Evolutionary conservation across 2,797 vertebrate species (phyloP), one percentile per base, ranked within the genome.

Genomic region (Onychomys torridus): DNA sequence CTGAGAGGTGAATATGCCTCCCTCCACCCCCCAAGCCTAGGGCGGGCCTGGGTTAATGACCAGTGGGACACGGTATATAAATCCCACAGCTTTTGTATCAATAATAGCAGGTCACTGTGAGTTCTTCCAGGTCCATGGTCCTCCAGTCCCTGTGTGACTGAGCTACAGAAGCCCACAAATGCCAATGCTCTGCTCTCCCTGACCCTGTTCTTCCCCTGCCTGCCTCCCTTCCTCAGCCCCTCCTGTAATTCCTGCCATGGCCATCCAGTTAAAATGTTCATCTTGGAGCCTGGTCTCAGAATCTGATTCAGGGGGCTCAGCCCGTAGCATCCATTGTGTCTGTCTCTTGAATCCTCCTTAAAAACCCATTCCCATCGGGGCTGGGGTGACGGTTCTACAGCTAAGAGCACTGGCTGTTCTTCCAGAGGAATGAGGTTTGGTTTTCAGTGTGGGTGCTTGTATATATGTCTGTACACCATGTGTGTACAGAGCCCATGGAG

Each of bases 1-100:
- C 23, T 11, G 37, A 9, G 40, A 29, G 32, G 21, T 57, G 11
- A 27, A 63, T 63, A 1, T 13, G 34, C 4, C 2, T 0, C 5
- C 8, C 40, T 25, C n/a, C n/a, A 8, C 27, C 6, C 10, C 6
- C 11, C 34, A 23, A 23, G n/a, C 55, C 23, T 25, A 55, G 32
- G 9, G 16, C 3, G 4, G 59, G 9, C 40, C 52, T n/a, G 25
- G 3, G 3, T 55, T 27, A 46, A 25, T 8, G 77, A 37, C 40
- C 49, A 69, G 0, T 1, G 17, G 91, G 23, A 25, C 0, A 2
- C 5, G 0, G 49, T 7, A 0, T n/a, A 37, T 4, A 67, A 79
- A 59, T 37, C 34, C 19, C 32, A 3, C 17, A 69, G 40, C 65
- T 49, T n/a, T 79, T 49, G 25, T 5, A 17, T 55, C 21, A 19